Percentiles rank a stretch among this genome's conserved stretches.
phyloP scores from a whole-genome alignment of 2,888 invertebrate genomes.

The Oxytorus armatus region DNA sequence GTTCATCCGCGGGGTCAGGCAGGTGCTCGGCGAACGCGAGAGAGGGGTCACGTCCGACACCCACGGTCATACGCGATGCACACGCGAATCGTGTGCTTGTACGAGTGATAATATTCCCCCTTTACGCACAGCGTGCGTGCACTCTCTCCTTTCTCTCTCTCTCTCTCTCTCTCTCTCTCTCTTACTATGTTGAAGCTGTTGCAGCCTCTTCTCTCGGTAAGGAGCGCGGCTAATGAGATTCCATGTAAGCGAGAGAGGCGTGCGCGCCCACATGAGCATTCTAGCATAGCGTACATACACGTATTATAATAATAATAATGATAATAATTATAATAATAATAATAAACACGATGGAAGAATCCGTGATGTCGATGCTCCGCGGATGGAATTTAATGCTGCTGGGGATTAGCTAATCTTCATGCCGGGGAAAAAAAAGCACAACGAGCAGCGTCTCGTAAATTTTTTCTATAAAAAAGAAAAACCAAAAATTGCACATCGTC shows the following conservation, averaged over 20 bases:
- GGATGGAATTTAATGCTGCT: conserved; percentile 44
- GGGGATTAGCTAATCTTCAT: conserved; percentile 44
- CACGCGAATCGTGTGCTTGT: conserved; percentile 57
- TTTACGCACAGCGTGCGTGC: conserved; percentile 58
- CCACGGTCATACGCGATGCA: conserved; percentile 70
- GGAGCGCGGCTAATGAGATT: conserved; percentile 75
- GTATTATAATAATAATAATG: conserved; percentile 18
- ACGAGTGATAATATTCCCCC: conserved; percentile 64
- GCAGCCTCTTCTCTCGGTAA: conserved; percentile 50
- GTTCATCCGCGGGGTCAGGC: conserved; percentile 79
- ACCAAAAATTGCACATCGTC: conserved; percentile 12
- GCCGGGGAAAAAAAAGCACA: conserved; percentile 4
- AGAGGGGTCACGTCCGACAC: conserved; percentile 76
- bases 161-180: conserved; percentile 47
- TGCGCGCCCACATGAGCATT: conserved; percentile 68
- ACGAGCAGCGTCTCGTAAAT: conserved; percentile 9
- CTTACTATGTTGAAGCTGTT: conserved; percentile 23
- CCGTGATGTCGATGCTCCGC: conserved; percentile 18
- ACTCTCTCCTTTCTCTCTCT: conserved; percentile 11
- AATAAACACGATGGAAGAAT: neutral
- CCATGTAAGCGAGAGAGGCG: conserved; percentile 67
- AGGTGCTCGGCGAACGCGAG: conserved; percentile 77
- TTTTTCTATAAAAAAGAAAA: neutral
- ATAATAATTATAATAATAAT: conserved; percentile 1
- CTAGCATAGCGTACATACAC: conserved; percentile 21